phyloP scores from a whole-genome alignment of 1,140 invertebrate species.

The Archivesica marissinica region DNA sequence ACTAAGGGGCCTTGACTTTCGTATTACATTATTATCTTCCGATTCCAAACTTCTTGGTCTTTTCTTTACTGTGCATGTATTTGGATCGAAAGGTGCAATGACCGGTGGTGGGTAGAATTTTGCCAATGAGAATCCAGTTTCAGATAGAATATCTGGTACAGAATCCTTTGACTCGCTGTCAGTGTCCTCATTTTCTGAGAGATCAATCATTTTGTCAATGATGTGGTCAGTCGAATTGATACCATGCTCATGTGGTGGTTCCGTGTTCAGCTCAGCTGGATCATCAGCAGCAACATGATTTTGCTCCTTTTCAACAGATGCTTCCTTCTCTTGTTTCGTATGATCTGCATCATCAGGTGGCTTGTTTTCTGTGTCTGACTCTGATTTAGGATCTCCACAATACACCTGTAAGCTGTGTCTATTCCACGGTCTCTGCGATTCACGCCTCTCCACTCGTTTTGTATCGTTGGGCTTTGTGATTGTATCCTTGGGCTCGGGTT shows the following conservation, averaged over 20 bases:
- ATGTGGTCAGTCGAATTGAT: conserved; percentile 2
- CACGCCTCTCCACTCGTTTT: background rate
- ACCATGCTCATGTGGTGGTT: background rate
- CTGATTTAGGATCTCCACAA: conserved; percentile 30
- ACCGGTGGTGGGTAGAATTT: conserved; percentile 20
- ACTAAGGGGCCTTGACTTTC: conserved; percentile 28
- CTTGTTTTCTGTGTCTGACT: conserved; percentile 25
- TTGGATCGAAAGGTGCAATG: conserved; percentile 55
- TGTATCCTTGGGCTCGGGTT: background rate
- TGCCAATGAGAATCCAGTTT: background rate
- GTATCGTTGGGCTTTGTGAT: background rate
- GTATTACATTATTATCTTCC: background rate
- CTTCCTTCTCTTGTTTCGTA: background rate
- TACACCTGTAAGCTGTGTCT: conserved; percentile 41
- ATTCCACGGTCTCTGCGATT: conserved; percentile 45
- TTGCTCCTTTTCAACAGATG: background rate
- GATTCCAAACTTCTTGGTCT: conserved; percentile 55
- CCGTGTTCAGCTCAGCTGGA: background rate
- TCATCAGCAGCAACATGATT: background rate
- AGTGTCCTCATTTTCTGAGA: conserved; percentile 7
- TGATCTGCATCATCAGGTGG: conserved; percentile 37
- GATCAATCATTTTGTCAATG: conserved; percentile 21
- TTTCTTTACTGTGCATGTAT: background rate
- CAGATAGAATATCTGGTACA: conserved; percentile 29
- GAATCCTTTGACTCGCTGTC: conserved; percentile 47